A percentile compares a stretch with the other conserved stretches of the same genome.
These are phyloP conservation scores for Sycophila sp. DNA, from an alignment of 1,140 invertebrate genomes.

Conservation along the genomic window DNA sequence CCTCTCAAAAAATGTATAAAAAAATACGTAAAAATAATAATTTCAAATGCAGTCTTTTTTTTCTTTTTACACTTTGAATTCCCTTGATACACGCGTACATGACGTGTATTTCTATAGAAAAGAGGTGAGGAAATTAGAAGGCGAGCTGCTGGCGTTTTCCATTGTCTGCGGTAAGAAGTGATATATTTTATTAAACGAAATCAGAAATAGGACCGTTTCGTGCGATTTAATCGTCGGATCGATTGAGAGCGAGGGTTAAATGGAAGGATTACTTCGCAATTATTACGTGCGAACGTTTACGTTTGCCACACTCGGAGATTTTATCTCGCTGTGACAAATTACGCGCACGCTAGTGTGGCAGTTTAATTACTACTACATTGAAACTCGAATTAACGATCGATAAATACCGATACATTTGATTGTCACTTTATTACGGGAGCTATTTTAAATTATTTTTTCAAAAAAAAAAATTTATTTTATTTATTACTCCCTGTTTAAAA, in stretches of 20 bases:
- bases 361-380: slow-evolving; percentile 33
- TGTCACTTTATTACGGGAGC: slow-evolving; percentile 11
- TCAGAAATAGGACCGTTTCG: too few relatives aligned
- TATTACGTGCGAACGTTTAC: slow-evolving; percentile 17
- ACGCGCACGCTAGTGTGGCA: slow-evolving; percentile 8
- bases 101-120: too few relatives aligned
- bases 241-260: not conserved
- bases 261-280: not conserved
- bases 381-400: slow-evolving; percentile 27
- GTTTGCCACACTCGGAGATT: not conserved
- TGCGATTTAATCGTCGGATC: not conserved
- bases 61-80: too few relatives aligned
- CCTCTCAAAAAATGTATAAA: too few relatives aligned
- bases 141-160: not conserved
- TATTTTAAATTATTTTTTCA: not conserved
- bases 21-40: too few relatives aligned
- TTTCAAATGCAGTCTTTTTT: too few relatives aligned
- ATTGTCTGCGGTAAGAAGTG: not conserved
- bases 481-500: not conserved
- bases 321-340: slow-evolving; percentile 29
- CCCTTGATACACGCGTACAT: too few relatives aligned
- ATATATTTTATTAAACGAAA: too few relatives aligned
- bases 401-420: slow-evolving; percentile 24
- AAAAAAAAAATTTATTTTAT: not conserved
- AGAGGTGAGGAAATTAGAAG: too few relatives aligned